Base-by-base conservation (phyloP, 2,888 invertebrate species). In the Volucella zonaria region DNA sequence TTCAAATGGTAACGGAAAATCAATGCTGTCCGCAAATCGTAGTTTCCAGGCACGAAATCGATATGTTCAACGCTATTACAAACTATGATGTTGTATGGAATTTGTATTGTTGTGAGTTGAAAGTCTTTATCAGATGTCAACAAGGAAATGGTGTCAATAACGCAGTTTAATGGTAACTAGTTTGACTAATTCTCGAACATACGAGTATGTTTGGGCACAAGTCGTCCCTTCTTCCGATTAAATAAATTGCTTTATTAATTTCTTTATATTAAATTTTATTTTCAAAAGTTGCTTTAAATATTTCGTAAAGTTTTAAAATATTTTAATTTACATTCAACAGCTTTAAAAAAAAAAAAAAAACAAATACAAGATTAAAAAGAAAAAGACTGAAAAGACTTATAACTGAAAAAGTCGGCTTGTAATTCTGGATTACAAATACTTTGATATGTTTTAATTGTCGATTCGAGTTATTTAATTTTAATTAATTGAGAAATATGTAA, bases 401-500 rank as follows among this genome's bases (percentile, higher is more conserved):
- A 80, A 83, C 74, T 67, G 52, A 71, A 66, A 64, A 61, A 80
- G 58, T 71, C 56, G 77, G 43, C 58, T 66, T 52, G 79, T 68
- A 54, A 67, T 75, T 56, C 56, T 51, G 59, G 59, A 83, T 73
- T 83, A 83, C 79, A 79, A 83, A 58, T 56, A 3, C 51, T 71
- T 70, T 49, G 73, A 66, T 54, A 70, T 70, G 64, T 66, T 75
- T 75, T 58, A 74, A 62, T 82, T 82, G 74, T 68, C 68, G 74
- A 71, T 76, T 80, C 66, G 58, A 49, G 64, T 74, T 61, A 61
- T 71, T 71, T 31, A 12, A 74, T 51, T 49, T 59, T 76, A 71
- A 71, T 80, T 79, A 59, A 83, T 82, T 80, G 47, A 73, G 75
- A 81, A 85, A 85, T 23, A 62, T 47, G 43, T 61, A 75, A 66